phyloP scores from a whole-genome alignment of 2,888 invertebrate genomes.

The Aleiodes alternator region DNA sequence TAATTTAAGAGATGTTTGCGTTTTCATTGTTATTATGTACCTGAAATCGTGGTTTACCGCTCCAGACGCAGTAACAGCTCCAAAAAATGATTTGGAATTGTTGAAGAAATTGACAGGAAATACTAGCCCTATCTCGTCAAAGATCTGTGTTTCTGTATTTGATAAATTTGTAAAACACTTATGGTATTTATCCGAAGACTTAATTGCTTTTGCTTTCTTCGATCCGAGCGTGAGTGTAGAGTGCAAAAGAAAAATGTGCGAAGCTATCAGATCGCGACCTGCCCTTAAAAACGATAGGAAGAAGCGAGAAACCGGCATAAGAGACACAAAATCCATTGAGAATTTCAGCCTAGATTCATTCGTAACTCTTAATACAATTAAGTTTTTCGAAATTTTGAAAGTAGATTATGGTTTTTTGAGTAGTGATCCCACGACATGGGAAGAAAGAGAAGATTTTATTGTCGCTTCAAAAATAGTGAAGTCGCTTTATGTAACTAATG shows the following conservation, averaged over 20 bases:
- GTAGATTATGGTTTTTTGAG: neutral
- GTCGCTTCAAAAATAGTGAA: neutral
- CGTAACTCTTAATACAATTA: neutral
- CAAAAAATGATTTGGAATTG: neutral
- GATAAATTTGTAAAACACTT: neutral
- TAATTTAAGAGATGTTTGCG: neutral
- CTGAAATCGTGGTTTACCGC: neutral
- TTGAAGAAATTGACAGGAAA: neutral
- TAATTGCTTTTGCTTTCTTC: neutral
- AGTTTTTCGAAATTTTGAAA: conserved; percentile 1
- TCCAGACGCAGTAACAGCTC: neutral
- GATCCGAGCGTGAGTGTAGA: neutral
- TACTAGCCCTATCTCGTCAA: neutral
- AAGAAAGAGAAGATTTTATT: neutral
- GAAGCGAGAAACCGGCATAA: neutral
- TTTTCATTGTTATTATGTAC: neutral
- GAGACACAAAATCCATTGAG: neutral
- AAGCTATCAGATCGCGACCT: too few relatives aligned
- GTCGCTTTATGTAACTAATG: neutral
- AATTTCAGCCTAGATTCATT: neutral
- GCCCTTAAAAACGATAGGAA: neutral
- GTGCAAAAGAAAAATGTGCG: too few relatives aligned
- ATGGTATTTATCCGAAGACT: neutral
- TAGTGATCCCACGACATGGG: conserved; percentile 3
- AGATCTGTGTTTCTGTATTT: neutral